Evolutionary conservation across 2,113 vertebrate species (phyloP), one percentile per base, ranked within the genome.

Genomic region (Pachyramphus minor): DNA sequence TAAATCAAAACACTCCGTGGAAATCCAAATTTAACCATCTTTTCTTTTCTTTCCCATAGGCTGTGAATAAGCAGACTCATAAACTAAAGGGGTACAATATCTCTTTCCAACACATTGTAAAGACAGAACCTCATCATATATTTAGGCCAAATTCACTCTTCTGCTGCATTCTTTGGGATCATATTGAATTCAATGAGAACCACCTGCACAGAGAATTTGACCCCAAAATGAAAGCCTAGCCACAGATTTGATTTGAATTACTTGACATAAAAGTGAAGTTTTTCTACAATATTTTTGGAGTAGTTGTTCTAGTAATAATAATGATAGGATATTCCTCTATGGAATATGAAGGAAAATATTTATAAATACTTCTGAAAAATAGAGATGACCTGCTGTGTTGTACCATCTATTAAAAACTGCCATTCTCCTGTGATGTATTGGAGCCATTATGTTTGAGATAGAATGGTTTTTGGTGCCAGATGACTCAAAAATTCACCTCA

Each of bases 1-100:
- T 92, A 95, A 97, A 96, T 96, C 49, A 94, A 96, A 97, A 94
- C 95, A 85, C 92, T 87, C 77, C 92, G 89, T 84, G 55, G 64
- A 86, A 94, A 93, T 89, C 87, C 96, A 94, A 90, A 96, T 93
- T 88, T 95, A 95, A 89, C 87, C 30, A 69, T 90, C 53, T 87
- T 95, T 92, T 90, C 53, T 87, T 95, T 92, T 75, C 56, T 92
- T 91, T 82, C 68, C 55, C 44, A 35, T n/a, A 78, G 80, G 82
- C 71, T 89, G 94, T 90, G 86, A 94, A 89, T 95, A 97, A 95
- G 76, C 84, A 96, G 92, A 75, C 62, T 89, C 53, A 73, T 50
- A 94, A 92, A 71, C 20, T 75, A 77, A 90, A 95, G 76, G 74
- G 56, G 39, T 94, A 64, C 64, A 22, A 33, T 86, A 83, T 95